Evolutionary conservation across 2,888 invertebrate genomes (phyloP), one percentile per base, ranked within the genome.

Genomic region (Cosmopolites sordidus): DNA sequence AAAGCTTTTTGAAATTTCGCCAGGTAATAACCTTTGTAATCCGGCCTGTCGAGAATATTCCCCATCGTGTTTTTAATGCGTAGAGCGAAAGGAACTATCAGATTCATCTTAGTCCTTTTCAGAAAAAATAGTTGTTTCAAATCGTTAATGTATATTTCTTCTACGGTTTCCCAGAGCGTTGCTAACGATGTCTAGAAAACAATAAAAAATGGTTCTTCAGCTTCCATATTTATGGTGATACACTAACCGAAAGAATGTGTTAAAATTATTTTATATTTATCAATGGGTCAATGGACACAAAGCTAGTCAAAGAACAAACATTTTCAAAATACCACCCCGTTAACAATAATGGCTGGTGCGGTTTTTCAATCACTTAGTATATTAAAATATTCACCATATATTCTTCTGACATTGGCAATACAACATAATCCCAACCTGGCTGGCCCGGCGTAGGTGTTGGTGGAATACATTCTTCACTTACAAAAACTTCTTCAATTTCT

Each of bases 1-100:
- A 80, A 83, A 22, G 76, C 71, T 29, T 70, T 74, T 68, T 83
- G 84, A 66, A 85, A 84, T 15, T 72, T 66, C 42, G 73, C 66
- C 4, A 85, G 74, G 54, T 80, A 66, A 47, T 77, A 75, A 66
- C 83, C 82, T 66, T 81, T 83, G n/a, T 69, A 64, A 56, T 82
- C 82, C 0, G 82, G 80, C 52, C 80, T 67, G 2, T 73, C 72
- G 38, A 83, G 76, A 48, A 78, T 79, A 58, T 78, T 76, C 5
- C 69, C 69, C 76, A 83, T 78, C 67, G 79, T 77, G 41, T 77
- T 75, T 61, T 72, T 76, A 1, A 83, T 71, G 56, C 76, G 79
- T 58, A 77, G 73, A 5, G 76, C 71, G 61, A 83, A 84, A 0
- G 84, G 82, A 43, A 81, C 64, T 11, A 84, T 64, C 33, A 74